phyloP scores from a whole-genome alignment of 2,797 vertebrate genomes.

The Harpagifer antarcticus region DNA sequence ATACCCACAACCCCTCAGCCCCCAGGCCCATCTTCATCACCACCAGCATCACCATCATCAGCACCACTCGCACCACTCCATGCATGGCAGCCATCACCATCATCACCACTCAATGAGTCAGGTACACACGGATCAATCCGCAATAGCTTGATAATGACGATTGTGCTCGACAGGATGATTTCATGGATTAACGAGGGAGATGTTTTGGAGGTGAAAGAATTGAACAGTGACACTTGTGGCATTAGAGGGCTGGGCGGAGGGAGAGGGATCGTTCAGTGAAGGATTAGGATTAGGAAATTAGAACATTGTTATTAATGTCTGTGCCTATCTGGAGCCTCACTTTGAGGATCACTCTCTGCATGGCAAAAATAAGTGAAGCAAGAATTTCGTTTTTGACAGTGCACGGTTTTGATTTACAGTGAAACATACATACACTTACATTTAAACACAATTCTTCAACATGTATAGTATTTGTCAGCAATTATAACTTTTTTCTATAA shows the following conservation, averaged over 20 bases:
- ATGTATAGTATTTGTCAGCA: not conserved
- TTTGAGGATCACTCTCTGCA: constrained; percentile 26
- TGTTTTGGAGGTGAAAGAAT: constrained; percentile 15
- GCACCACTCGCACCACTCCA: constrained; percentile 79
- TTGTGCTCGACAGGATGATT: not conserved
- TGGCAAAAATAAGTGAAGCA: constrained; percentile 11
- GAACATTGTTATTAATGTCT: constrained; percentile 62
- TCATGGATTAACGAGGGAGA: constrained; percentile 1
- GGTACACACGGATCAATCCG: constrained; percentile 63
- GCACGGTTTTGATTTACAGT: not conserved
- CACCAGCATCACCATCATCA: constrained; percentile 84
- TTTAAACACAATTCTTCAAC: no score
- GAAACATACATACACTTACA: no score
- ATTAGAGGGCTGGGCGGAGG: constrained; percentile 31
- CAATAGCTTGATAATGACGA: not conserved
- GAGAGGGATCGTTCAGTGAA: constrained; percentile 55
- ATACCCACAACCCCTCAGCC: constrained; percentile 83
- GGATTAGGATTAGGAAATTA: constrained; percentile 71
- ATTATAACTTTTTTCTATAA: not conserved
- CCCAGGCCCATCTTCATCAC: constrained; percentile 82
- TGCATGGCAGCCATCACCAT: constrained; percentile 82
- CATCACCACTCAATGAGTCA: constrained; percentile 81
- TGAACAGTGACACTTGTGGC: constrained; percentile 10
- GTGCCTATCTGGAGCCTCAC: constrained; percentile 32
- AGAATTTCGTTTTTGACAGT: constrained; percentile 9